Base-by-base conservation (phyloP, 2,888 invertebrate species). In the Philereme vetulata region DNA sequence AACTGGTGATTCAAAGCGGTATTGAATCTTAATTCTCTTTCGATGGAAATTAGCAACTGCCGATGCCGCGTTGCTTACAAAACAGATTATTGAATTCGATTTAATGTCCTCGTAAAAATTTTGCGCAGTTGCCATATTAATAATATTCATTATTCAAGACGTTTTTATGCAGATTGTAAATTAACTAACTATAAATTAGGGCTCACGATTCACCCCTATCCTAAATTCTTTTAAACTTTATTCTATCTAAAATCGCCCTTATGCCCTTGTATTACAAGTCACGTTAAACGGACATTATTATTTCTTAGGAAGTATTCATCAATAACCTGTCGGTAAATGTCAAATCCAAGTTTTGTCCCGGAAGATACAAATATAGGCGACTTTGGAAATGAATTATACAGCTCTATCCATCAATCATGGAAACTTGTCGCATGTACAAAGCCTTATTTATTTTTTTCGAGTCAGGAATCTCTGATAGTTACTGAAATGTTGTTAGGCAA, bases 1-100 rank as follows among this genome's bases (percentile, higher is more conserved):
- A 58, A 67, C 49, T 60, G 46, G n/a, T 21, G 40, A 54, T 61
- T 50, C 50, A 40, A 66, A 64, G 62, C 62, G 72, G 70, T 76
- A 75, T 73, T 77, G 77, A 78, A 80, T 77, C 76, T 75, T 80
- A 79, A 80, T 81, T 75, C 74, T 69, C 72, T 72, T 72, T 73
- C 67, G 64, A 80, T 73, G 62, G 61, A 68, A 75, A 78, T 77
- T 72, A 77, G 65, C 64, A 68, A 70, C 63, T 62, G 52, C 9
- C 60, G 55, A 64, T 57, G 55, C 65, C 66, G 68, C 64, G 66
- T 66, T 72, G 66, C 76, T 76, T 74, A 68, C 71, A 66, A 72
- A 71, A 72, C 62, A 65, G 70, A 74, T 76, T 71, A 76, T 72
- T 70, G 67, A 72, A 77, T 48, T 70, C 74, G 69, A 74, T 74